Conservation (phyloP, 1,140 invertebrate species). For the Drosophila bifasciata region DNA sequence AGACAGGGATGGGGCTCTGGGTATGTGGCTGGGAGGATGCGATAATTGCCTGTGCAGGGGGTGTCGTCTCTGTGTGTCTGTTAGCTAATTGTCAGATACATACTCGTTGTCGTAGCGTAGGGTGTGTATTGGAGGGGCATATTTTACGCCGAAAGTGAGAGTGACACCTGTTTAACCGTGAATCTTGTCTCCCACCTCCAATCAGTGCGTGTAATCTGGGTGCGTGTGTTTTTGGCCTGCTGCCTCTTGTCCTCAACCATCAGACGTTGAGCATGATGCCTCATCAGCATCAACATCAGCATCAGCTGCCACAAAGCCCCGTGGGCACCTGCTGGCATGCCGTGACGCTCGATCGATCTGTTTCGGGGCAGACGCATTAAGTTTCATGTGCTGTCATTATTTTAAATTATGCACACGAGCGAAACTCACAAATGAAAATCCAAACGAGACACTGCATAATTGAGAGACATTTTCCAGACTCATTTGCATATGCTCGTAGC, state of each 20-base stretch:
- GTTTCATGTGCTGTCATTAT: slow-evolving; percentile 76
- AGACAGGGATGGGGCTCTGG: slow-evolving; percentile 17
- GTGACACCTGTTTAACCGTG: slow-evolving; percentile 64
- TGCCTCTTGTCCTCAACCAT: slow-evolving; percentile 43
- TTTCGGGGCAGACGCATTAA: slow-evolving; percentile 72
- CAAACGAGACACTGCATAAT: slow-evolving; percentile 55
- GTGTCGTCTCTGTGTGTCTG: slow-evolving; percentile 27
- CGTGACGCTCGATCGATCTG: slow-evolving; percentile 45
- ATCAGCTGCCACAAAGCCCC: slow-evolving; percentile 1
- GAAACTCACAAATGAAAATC: slow-evolving; percentile 30
- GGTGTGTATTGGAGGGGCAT: slow-evolving; percentile 24
- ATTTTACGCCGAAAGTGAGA: slow-evolving; percentile 61
- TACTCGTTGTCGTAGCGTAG: slow-evolving; percentile 48
- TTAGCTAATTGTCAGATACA: slow-evolving; percentile 73
- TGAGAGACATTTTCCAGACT: slow-evolving; percentile 66
- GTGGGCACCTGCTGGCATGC: slow-evolving; percentile 24
- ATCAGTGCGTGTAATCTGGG: slow-evolving; percentile 42
- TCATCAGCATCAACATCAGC: slow-evolving; percentile 32
- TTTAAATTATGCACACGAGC: slow-evolving; percentile 82
- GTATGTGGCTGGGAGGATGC: slow-evolving; percentile 36
- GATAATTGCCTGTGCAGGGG: slow-evolving; percentile 50
- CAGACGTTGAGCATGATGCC: slow-evolving; percentile 46
- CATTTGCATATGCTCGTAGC: slow-evolving; percentile 59
- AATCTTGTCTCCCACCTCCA: slow-evolving; percentile 19
- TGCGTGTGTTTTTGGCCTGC: slow-evolving; percentile 35